phyloP scores from a whole-genome alignment of 92 coral and sea anemone species.

The Epizoanthus stellaris region DNA sequence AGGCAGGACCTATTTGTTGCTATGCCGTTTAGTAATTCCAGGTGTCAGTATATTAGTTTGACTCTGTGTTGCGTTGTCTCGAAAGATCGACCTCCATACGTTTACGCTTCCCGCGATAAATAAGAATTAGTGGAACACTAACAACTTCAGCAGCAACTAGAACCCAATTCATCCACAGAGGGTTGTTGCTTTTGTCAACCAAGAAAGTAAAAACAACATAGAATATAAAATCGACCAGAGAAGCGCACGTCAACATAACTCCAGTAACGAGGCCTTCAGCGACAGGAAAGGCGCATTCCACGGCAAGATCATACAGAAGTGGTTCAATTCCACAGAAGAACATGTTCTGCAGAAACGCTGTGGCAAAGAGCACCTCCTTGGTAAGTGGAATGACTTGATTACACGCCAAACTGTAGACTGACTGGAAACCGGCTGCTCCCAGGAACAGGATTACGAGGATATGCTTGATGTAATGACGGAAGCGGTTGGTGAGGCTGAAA shows the following conservation, averaged over 20 bases:
- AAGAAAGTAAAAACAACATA: conserved; percentile 1
- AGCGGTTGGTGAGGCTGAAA: conserved; percentile 21
- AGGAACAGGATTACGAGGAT: background rate
- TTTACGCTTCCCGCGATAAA: conserved; percentile 14
- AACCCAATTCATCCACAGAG: conserved; percentile 36
- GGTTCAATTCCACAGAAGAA: conserved; percentile 33
- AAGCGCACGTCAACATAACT: background rate
- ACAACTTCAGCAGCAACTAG: conserved; percentile 13
- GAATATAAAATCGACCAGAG: background rate
- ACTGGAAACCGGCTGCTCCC: conserved; percentile 24
- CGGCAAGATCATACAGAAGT: conserved; percentile 3
- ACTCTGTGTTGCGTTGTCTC: no score
- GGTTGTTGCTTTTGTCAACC: conserved; percentile 23
- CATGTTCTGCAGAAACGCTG: conserved; percentile 23
- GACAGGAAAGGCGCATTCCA: conserved; percentile 21
- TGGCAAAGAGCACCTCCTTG: conserved; percentile 12
- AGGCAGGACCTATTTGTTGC: no score
- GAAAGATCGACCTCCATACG: conserved; percentile 1
- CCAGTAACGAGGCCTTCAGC: conserved; percentile 16
- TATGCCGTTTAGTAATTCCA: no score
- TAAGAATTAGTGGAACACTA: conserved; percentile 18
- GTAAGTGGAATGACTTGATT: conserved; percentile 12
- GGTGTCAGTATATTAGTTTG: no score
- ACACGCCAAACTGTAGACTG: conserved; percentile 32
- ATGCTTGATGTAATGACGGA: conserved; percentile 14